Conservation (phyloP, 2,113 vertebrate genomes). For the Thunnus thynnus region DNA sequence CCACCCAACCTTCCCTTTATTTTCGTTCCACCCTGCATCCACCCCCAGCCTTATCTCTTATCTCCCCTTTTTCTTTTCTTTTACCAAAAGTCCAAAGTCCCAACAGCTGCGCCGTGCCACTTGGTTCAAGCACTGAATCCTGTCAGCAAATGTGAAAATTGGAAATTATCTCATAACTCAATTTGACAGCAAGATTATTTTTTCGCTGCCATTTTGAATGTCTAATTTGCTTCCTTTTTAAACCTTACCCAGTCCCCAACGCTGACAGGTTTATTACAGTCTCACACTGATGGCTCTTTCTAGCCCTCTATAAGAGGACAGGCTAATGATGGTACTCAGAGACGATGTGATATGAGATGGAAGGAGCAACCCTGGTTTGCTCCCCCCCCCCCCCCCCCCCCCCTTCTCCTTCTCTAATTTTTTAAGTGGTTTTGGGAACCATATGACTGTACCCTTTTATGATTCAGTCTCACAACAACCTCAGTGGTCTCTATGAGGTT, state of each 20-base stretch:
- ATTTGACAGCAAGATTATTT: conserved; percentile 21
- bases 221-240: conserved; percentile 33
- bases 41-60: not conserved
- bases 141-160: not conserved
- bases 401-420: conserved; percentile 48
- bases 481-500: conserved; percentile 46
- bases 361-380: conserved; percentile 24
- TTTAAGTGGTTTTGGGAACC: conserved; percentile 50
- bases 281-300: conserved; percentile 33
- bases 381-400: not conserved
- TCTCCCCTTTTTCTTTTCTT: not conserved
- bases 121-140: not conserved
- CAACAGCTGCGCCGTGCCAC: not conserved
- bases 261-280: conserved; percentile 68
- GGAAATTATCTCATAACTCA: not conserved
- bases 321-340: conserved; percentile 46
- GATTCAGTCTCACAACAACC: conserved; percentile 49
- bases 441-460: conserved; percentile 32
- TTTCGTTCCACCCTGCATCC: not conserved
- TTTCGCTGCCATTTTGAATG: conserved; percentile 11
- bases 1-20: not conserved
- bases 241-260: conserved; percentile 13
- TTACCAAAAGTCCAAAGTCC: not conserved
- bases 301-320: conserved; percentile 5
- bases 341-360: conserved; percentile 52